Evolutionary conservation across 2,888 invertebrate species (phyloP).

Genomic region (Dynastes grantii): DNA sequence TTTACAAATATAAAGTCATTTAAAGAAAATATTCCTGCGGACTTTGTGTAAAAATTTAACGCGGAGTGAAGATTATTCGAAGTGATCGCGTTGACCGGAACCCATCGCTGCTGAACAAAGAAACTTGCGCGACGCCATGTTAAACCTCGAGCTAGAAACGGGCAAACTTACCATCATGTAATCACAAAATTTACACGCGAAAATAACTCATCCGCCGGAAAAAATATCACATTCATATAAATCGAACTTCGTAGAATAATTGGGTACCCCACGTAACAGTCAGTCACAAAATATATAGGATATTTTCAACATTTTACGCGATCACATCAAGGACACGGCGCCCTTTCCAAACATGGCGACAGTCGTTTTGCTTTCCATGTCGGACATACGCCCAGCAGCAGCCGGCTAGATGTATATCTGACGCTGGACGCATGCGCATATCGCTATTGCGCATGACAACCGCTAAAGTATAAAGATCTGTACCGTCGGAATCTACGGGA

Average conservation of each 20-base stretch:
- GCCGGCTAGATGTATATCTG: conserved; percentile 58
- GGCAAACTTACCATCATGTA: conserved; percentile 78
- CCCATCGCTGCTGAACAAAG: conserved; percentile 59
- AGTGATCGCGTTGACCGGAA: conserved; percentile 18
- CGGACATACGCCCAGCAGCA: conserved; percentile 60
- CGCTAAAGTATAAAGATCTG: conserved; percentile 49
- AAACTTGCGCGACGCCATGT: conserved; percentile 69
- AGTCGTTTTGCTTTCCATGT: conserved; percentile 66
- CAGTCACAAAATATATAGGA: conserved; percentile 71
- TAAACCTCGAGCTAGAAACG: conserved; percentile 69
- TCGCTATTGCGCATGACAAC: conserved; percentile 55
- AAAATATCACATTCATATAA: conserved; percentile 70
- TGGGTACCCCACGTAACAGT: conserved; percentile 74
- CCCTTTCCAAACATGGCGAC: conserved; percentile 74
- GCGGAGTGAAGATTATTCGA: conserved; percentile 10
- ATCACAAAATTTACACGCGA: conserved; percentile 77
- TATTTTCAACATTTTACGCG: conserved; percentile 72
- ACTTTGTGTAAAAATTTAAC: not conserved
- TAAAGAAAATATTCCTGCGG: conserved; percentile 8
- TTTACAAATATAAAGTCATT: conserved; percentile 44
- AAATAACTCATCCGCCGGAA: conserved; percentile 74
- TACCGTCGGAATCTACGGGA: conserved; percentile 20
- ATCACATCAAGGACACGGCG: conserved; percentile 70
- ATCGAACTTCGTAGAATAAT: conserved; percentile 70
- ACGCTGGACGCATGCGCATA: conserved; percentile 58